Conservation (phyloP, 2,113 vertebrate genomes). For the Caranx melampygus region DNA sequence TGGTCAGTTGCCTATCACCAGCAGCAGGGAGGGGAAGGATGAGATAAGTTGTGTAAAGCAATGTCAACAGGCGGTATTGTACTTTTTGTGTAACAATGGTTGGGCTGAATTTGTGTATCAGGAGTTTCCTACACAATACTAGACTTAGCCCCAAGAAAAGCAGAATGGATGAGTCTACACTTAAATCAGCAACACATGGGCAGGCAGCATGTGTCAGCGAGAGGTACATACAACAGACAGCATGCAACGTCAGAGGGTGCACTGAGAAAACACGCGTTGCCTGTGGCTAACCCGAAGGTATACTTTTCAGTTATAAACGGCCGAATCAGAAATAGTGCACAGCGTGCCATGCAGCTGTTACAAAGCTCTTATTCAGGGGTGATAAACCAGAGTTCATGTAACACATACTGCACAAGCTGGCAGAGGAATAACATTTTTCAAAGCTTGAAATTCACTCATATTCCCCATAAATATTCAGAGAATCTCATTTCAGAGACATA, state of each 20-base stretch:
- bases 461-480: constrained; percentile 32
- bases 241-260: constrained; percentile 28
- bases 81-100: constrained; percentile 40
- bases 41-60: constrained; percentile 42
- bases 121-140: constrained; percentile 45
- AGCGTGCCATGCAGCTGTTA: constrained; percentile 56
- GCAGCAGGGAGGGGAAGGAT: constrained; percentile 47
- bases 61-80: constrained; percentile 32
- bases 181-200: constrained; percentile 32
- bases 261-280: constrained; percentile 63
- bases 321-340: constrained; percentile 63
- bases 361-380: constrained; percentile 69
- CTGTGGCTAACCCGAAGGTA: constrained; percentile 71
- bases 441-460: constrained; percentile 43
- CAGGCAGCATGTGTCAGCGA: constrained; percentile 29
- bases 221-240: constrained; percentile 43
- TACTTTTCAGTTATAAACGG: constrained; percentile 75
- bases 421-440: constrained; percentile 44
- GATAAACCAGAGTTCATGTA: constrained; percentile 59
- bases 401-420: constrained; percentile 42
- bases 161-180: constrained; percentile 19
- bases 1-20: constrained; percentile 24
- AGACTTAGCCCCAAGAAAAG: constrained; percentile 25
- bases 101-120: constrained; percentile 15
- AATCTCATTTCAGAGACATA: constrained; percentile 47